phyloP scores from a whole-genome alignment of 2,797 vertebrate genomes.

The Smutsia temminckii region DNA sequence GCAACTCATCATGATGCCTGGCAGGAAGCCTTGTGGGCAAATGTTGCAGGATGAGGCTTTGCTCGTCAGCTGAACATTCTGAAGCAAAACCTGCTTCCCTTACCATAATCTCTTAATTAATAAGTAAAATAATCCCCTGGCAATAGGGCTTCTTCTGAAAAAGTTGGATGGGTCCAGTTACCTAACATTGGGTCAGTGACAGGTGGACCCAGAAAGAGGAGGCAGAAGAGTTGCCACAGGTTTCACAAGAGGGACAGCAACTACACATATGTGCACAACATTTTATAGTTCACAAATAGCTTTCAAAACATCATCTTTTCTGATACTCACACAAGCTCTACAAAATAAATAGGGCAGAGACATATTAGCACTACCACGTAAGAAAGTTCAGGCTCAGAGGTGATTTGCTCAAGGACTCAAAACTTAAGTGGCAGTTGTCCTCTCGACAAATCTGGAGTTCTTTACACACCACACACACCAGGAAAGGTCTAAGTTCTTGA shows the following conservation, averaged over 20 bases:
- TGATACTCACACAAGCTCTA: background rate
- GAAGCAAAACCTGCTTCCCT: conserved; percentile 1
- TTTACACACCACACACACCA: background rate
- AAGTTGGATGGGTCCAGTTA: background rate
- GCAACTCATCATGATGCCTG: background rate
- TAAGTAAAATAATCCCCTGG: background rate
- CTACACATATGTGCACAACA: no score
- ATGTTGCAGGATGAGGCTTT: background rate
- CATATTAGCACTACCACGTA: background rate
- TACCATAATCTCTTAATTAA: background rate
- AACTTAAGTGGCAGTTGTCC: background rate
- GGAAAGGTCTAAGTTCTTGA: background rate
- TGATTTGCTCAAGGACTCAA: background rate
- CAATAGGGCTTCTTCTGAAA: background rate
- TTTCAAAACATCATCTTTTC: background rate
- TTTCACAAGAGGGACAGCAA: background rate
- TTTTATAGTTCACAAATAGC: background rate
- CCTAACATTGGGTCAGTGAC: background rate
- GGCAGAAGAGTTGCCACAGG: background rate
- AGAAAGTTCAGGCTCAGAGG: conserved; percentile 3
- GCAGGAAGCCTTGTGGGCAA: background rate
- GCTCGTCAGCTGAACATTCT: background rate
- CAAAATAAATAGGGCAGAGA: background rate
- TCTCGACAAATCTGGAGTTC: background rate
- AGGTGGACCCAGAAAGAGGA: background rate